Conservation (phyloP, 2,797 vertebrate species). For the Leuciscus waleckii region DNA sequence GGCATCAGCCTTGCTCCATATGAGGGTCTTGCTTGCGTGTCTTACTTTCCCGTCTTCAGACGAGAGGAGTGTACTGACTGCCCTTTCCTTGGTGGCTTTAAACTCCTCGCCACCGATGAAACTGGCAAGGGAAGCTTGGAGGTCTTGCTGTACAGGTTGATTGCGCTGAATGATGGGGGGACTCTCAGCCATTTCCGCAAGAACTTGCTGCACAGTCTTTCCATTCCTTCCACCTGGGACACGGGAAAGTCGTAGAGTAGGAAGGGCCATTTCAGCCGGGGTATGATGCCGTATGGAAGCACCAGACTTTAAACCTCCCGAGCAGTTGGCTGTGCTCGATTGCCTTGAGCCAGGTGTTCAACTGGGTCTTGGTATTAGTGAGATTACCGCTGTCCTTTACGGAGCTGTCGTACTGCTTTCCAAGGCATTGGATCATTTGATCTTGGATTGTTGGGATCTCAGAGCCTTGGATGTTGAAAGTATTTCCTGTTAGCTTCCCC, state of each 20-base stretch:
- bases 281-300: slow-evolving; percentile 22
- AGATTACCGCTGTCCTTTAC: no score
- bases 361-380: no score
- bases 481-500: no score
- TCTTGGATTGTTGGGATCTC: no score
- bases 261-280: not conserved
- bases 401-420: no score
- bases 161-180: not conserved
- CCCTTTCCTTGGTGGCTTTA: not conserved
- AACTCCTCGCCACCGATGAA: not conserved
- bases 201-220: not conserved
- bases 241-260: not conserved
- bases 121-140: not conserved
- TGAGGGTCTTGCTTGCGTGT: not conserved
- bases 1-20: slow-evolving; percentile 1
- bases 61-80: not conserved
- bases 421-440: no score
- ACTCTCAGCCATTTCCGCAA: slow-evolving; percentile 5
- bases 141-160: not conserved
- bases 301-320: not conserved
- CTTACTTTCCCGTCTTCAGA: not conserved
- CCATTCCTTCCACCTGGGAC: slow-evolving; percentile 26
- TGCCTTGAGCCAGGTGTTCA: no score
- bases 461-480: no score
- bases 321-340: no score